Evolutionary conservation across 2,888 invertebrate species (phyloP), one percentile per base, ranked within the genome.

Genomic region (Macrosiphum euphorbiae): DNA sequence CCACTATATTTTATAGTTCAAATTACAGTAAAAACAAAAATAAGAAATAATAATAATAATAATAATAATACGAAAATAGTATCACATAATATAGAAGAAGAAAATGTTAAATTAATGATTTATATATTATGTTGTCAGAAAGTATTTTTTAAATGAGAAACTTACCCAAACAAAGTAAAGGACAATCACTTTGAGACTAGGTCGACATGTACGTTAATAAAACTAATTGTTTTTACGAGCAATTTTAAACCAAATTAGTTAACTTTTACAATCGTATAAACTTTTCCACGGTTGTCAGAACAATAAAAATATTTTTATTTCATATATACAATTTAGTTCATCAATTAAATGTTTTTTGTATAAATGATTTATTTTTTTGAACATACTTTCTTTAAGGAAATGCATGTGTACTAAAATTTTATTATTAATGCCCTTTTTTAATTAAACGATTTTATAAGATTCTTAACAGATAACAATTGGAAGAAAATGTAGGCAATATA

Each of bases 161-260:
- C 47, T 20, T 78, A 35, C 35, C 35, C 20, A 78, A 78, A 78
- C 78, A 50, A 50, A 24, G 50, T 78, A 35, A 78, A 78, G 78
- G 78, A 35, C 35, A 78, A 78, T 50, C 90, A 41, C 91, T 84
- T 85, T 85, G 28, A 55, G 85, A 50, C 11, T 78, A 50, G 8
- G 84, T 41, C 26, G 84, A 84, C 52, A 90, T 78, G 11, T 58
- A 61, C 88, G 58, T 61, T 28, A 24, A 11, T 13, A 86, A 35
- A 87, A 92, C n/a, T 61, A 92, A 87, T 92, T 87, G 35, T 92
- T 92, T 92, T 50, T 91, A 91, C 20, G 8, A 91, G 35, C 35
- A n/a, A 35, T 90, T 91, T 84, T 16, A 90, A 67, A 67, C 50
- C 50, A 50, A 50, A 92, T 92, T 50, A 85, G 47, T 47, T 41